Evolutionary conservation across 2,888 invertebrate genomes (phyloP).

Genomic region (Troides helena): DNA sequence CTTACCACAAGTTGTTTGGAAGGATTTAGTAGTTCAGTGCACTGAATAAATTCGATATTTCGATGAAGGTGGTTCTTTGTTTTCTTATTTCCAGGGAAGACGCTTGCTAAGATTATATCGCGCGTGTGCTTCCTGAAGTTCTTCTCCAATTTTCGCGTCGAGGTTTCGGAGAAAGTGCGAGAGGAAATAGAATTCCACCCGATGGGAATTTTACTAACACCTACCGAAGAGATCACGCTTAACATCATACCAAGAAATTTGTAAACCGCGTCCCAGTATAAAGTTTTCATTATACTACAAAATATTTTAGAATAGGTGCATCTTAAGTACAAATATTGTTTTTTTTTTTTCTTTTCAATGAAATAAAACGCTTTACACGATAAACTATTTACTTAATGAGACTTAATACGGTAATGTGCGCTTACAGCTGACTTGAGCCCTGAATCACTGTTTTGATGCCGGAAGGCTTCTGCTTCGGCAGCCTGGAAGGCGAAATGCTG

Average conservation of each 20-base stretch:
- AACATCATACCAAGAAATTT: not conserved
- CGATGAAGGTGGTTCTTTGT: not conserved
- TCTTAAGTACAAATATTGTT: no score
- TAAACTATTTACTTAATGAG: not conserved
- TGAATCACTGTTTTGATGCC: slow-evolving; percentile 66
- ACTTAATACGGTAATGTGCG: not conserved
- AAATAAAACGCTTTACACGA: not conserved
- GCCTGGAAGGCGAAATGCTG: slow-evolving; percentile 39
- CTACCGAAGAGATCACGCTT: not conserved
- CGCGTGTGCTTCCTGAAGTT: slow-evolving; percentile 11
- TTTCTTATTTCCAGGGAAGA: not conserved
- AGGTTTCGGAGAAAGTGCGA: not conserved
- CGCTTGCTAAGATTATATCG: slow-evolving; percentile 10
- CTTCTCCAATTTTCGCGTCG: slow-evolving; percentile 16
- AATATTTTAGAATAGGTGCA: not conserved
- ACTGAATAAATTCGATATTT: no score
- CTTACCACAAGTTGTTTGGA: no score
- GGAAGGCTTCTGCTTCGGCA: slow-evolving; percentile 70
- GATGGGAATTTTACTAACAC: not conserved
- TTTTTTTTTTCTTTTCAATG: not conserved
- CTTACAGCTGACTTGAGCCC: slow-evolving; percentile 69
- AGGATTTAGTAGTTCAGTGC: no score
- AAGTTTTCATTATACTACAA: not conserved
- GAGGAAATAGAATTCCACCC: slow-evolving; percentile 4
- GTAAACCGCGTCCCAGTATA: not conserved